Evolutionary conservation across 2,888 invertebrate genomes (phyloP).

Genomic region (Nasonia oneida): DNA sequence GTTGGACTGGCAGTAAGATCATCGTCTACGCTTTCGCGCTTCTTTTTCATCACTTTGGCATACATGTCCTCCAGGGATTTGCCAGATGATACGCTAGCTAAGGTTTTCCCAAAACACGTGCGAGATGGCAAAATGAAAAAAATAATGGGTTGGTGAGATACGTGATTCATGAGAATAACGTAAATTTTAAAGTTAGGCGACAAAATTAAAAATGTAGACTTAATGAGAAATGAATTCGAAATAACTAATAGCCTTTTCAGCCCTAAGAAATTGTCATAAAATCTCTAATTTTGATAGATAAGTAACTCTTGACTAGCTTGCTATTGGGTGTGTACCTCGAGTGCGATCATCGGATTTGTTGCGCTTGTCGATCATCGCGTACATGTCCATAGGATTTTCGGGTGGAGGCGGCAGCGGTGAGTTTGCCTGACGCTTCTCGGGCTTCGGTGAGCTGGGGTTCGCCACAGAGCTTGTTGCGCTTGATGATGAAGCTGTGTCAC

Average conservation of each 20-base stretch:
- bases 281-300: not conserved
- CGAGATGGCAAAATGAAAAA: not conserved
- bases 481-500: conserved; percentile 85
- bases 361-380: conserved; percentile 77
- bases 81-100: conserved; percentile 67
- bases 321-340: conserved; percentile 61
- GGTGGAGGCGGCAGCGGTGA: conserved; percentile 93
- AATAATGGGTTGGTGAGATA: conserved; percentile 11
- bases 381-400: conserved; percentile 80
- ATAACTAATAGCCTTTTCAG: not conserved
- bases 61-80: conserved; percentile 93
- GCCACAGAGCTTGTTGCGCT: conserved; percentile 86
- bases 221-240: not conserved
- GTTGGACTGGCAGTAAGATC: conserved; percentile 14
- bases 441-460: conserved; percentile 92
- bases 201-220: not conserved
- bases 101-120: conserved; percentile 10
- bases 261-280: not conserved
- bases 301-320: not conserved
- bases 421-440: conserved; percentile 94
- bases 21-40: conserved; percentile 74
- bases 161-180: not conserved
- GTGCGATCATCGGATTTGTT: conserved; percentile 72
- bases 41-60: conserved; percentile 90
- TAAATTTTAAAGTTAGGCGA: not conserved